Percentiles rank a stretch among this genome's conserved stretches.
Evolutionary conservation across 2,797 vertebrate genomes (phyloP).

Genomic region (Valencia hispanica): DNA sequence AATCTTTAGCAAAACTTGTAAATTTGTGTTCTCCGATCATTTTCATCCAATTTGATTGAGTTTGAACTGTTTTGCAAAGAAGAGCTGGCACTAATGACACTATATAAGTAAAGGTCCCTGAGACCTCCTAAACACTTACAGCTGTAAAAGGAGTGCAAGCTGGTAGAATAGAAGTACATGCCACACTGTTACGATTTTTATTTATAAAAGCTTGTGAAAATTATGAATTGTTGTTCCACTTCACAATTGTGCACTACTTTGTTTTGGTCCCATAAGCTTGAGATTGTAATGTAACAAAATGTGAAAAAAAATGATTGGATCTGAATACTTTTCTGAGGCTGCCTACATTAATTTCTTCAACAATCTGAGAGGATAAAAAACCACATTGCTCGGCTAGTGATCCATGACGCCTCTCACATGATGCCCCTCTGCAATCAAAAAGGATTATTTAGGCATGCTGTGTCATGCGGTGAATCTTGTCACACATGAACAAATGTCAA

Average conservation of each 20-base stretch:
- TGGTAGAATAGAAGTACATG: neutral
- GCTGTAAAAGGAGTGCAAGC: neutral
- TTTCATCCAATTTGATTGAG: neutral
- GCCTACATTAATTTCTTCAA: neutral
- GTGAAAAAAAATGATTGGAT: neutral
- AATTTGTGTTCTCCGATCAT: neutral
- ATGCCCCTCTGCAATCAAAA: slow-evolving; percentile 19
- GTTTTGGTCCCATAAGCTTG: neutral
- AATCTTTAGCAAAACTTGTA: neutral
- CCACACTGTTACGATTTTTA: neutral
- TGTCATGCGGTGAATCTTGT: neutral
- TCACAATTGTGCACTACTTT: neutral
- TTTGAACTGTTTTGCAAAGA: neutral
- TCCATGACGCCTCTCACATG: neutral
- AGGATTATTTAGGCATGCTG: slow-evolving; percentile 34
- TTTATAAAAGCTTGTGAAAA: neutral
- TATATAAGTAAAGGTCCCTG: too few species aligned
- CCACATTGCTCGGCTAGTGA: neutral
- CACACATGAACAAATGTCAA: slow-evolving; percentile 9
- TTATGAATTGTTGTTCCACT: neutral
- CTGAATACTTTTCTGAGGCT: neutral
- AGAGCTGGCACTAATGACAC: neutral
- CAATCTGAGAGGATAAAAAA: slow-evolving; percentile 8
- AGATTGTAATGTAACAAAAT: neutral
- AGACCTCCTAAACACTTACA: too few species aligned